Conservation (phyloP, 2,888 invertebrate species). For the Phyllotreta striolata region DNA sequence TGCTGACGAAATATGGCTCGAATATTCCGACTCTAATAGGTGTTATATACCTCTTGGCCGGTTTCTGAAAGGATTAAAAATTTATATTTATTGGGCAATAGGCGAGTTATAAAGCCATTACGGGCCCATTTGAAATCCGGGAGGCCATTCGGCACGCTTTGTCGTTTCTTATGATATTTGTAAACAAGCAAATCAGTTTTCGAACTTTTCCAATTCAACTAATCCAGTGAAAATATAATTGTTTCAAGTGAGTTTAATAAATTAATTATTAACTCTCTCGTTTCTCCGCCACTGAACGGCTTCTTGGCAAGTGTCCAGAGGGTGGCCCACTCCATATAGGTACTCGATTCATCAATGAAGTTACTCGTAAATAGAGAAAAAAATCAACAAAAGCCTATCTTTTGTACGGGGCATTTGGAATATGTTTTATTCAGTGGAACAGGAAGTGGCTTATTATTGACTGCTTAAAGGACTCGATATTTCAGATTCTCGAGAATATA, state of each 20-base stretch:
- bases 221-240: background rate
- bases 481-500: conserved; percentile 18
- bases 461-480: conserved; percentile 31
- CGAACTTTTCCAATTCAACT: no score
- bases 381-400: conserved; percentile 28
- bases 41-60: background rate
- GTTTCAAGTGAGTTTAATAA: no score
- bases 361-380: conserved; percentile 35
- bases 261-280: background rate
- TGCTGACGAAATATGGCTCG: no score
- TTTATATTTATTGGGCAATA: conserved; percentile 22
- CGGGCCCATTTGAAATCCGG: background rate
- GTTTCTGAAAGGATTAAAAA: conserved; percentile 9
- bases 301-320: conserved; percentile 27
- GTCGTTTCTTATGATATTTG: conserved; percentile 6
- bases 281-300: conserved; percentile 3
- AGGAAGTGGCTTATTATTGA: conserved; percentile 40
- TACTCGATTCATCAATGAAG: conserved; percentile 35
- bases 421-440: conserved; percentile 32
- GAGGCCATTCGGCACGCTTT: conserved; percentile 17
- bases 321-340: conserved; percentile 32
- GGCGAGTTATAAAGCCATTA: conserved; percentile 12
- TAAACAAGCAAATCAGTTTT: conserved; percentile 10
- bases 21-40: no score
- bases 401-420: conserved; percentile 31